These are phyloP conservation scores for Gymnocheta viridis DNA, from an alignment of 2,888 invertebrate genomes.

Conservation along the genomic window DNA sequence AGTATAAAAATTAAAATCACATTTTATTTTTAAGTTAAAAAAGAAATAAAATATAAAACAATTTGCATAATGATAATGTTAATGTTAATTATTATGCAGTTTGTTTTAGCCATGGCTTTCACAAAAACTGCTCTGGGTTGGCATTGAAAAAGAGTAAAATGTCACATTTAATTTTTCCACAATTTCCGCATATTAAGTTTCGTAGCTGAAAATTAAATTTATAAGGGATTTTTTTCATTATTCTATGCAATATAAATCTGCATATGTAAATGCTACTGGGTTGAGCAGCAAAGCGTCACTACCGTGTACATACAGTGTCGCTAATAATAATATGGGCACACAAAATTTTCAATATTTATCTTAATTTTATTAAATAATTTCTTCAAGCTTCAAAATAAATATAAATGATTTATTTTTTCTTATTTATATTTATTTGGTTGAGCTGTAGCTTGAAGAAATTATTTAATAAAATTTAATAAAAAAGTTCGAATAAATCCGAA, in stretches of 20 bases:
- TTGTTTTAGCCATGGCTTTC: constrained; percentile 20
- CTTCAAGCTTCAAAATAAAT: too few species aligned
- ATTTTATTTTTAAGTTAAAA: too few species aligned
- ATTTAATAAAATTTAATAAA: too few species aligned
- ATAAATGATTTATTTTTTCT: too few species aligned
- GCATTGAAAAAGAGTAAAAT: constrained; percentile 49
- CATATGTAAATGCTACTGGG: background rate
- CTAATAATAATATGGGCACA: too few species aligned
- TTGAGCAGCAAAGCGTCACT: background rate
- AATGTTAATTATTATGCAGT: background rate
- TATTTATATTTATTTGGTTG: too few species aligned
- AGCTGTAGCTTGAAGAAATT: too few species aligned
- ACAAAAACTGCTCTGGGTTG: background rate
- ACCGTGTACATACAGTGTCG: too few species aligned
- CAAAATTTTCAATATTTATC: too few species aligned
- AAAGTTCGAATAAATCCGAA: too few species aligned
- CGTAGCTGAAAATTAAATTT: background rate
- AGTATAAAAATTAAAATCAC: constrained; percentile 17
- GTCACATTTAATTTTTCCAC: constrained; percentile 50
- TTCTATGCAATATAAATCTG: background rate
- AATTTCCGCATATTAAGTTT: constrained; percentile 54
- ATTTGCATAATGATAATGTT: background rate
- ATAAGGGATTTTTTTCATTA: background rate
- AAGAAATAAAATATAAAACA: constrained; percentile 12
- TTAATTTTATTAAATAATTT: too few species aligned